Base-by-base conservation (phyloP, 2,888 invertebrate genomes). In the Halocaridina rubra region DNA sequence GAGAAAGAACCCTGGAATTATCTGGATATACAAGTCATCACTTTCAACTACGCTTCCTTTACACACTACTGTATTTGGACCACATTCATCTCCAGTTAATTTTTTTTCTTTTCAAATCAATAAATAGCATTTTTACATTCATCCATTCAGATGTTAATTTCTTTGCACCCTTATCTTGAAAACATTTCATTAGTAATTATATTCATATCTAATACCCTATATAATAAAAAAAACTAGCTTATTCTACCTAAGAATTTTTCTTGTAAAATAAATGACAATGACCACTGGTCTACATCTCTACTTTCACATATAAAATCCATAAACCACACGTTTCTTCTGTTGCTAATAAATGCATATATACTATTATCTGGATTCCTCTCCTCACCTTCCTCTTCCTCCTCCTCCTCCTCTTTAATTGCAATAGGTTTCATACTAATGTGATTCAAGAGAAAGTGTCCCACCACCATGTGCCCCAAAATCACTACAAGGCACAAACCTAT, bases 401-500 rank as follows among this genome's bases (percentile, higher is more conserved):
- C 33, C n/a, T 30, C 19, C 22, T 33, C 16, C 33, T 16, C 22
- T 24, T n/a, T 33, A 13, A 39, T 33, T 33, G 19, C 46, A n/a
- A 10, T 19, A 39, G 74, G n/a, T 27, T 13, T 29, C n/a, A n/a
- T n/a, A 29, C 33, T 39, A n/a, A 22, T 13, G 39, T 72, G 72
- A 53, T 71, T 59, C 57, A 71, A 59, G 22, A 84, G 29, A 39
- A 84, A 22, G 33, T 32, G 33, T 46, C 74, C 79, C 82, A 76
- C 71, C 71, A 82, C 69, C 77, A 75, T 82, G 71, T 86, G 86
- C 67, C 81, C 71, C 74, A 85, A 78, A 67, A 80, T 33, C 78
- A 88, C 74, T 39, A 84, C 74, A 75, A 88, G 84, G 82, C 88
- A 89, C 89, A 86, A 89, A 89, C 89, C 89, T 89, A 89, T 24